Percentiles rank a stretch among this genome's conserved stretches.
Conservation (phyloP, 2,797 vertebrate species). For the Eleutherodactylus coqui region DNA sequence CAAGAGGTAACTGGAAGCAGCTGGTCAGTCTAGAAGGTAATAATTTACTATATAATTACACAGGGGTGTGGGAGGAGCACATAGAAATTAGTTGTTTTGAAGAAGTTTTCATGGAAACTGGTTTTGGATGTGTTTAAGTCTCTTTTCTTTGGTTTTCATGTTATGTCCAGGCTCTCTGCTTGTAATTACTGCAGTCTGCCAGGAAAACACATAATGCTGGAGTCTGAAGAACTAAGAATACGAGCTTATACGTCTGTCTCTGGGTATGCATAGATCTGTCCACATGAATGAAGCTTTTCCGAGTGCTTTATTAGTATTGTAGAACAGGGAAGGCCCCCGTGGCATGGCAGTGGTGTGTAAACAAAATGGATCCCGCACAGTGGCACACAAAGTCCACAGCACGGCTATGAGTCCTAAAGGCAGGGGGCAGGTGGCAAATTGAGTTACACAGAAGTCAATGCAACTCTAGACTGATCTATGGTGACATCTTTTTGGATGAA, state of each 20-base stretch:
- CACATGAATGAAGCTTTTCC: not conserved
- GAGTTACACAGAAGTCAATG: not conserved
- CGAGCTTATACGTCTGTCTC: not conserved
- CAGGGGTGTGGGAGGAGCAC: not conserved
- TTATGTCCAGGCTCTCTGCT: constrained; percentile 33
- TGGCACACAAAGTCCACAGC: not conserved
- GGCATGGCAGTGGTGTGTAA: not conserved
- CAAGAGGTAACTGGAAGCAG: constrained; percentile 39
- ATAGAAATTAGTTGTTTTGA: constrained; percentile 36
- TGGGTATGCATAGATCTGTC: not conserved
- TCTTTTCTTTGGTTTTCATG: constrained; percentile 32
- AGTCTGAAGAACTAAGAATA: not conserved
- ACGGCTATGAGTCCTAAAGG: not conserved
- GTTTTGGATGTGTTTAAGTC: constrained; percentile 18
- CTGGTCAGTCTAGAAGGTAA: constrained; percentile 33
- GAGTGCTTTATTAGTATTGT: not conserved
- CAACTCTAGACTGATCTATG: not conserved
- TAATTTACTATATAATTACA: constrained; percentile 57
- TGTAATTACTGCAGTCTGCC: constrained; percentile 20
- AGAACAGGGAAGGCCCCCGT: too few species aligned
- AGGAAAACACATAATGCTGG: not conserved
- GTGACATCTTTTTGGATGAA: not conserved
- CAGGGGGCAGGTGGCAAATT: not conserved
- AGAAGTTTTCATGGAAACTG: constrained; percentile 49
- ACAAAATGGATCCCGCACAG: not conserved